These are phyloP conservation scores for Drosophila prosaltans DNA, from an alignment of 1,140 invertebrate species.

Conservation along the genomic window DNA sequence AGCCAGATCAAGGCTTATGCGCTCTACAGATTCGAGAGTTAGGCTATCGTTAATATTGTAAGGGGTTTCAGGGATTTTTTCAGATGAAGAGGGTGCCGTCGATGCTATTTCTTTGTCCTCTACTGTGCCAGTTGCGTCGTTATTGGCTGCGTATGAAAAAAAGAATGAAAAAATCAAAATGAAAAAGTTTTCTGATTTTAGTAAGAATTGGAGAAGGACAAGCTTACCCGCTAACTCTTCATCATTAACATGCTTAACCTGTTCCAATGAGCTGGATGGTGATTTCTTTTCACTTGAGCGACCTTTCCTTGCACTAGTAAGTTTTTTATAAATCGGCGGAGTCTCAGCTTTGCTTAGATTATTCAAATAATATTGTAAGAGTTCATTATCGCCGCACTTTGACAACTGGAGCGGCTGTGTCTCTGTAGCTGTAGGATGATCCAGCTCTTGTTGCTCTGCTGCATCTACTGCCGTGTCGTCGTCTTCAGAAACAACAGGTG, in stretches of 20 bases:
- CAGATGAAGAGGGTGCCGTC: constrained; percentile 12
- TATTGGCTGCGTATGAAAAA: constrained; percentile 55
- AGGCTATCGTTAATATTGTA: constrained; percentile 41
- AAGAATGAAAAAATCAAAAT: constrained; percentile 14
- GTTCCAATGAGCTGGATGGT: constrained; percentile 14
- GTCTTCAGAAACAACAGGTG: constrained; percentile 77
- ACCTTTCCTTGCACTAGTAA: constrained; percentile 39
- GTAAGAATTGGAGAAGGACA: constrained; percentile 21
- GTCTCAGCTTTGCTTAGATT: constrained; percentile 62
- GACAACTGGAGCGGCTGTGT: constrained; percentile 18
- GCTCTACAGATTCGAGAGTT: constrained; percentile 55
- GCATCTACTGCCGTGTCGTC: constrained; percentile 36
- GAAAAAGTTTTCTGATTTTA: background rate
- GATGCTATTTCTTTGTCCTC: constrained; percentile 13
- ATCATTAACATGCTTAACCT: constrained; percentile 46
- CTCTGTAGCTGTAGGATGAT: background rate
- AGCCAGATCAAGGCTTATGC: constrained; percentile 50
- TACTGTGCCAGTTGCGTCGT: constrained; percentile 16
- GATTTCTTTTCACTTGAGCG: constrained; percentile 57
- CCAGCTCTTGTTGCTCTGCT: constrained; percentile 16
- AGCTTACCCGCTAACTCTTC: constrained; percentile 61
- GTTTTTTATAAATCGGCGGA: constrained; percentile 59
- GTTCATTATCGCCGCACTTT: constrained; percentile 33
- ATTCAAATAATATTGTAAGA: constrained; percentile 59
- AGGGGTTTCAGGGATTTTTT: constrained; percentile 15